Percentiles rank a stretch among this genome's conserved stretches.
These are phyloP conservation scores for Aphodius granarius DNA, from an alignment of 2,888 invertebrate genomes.

Conservation along the genomic window DNA sequence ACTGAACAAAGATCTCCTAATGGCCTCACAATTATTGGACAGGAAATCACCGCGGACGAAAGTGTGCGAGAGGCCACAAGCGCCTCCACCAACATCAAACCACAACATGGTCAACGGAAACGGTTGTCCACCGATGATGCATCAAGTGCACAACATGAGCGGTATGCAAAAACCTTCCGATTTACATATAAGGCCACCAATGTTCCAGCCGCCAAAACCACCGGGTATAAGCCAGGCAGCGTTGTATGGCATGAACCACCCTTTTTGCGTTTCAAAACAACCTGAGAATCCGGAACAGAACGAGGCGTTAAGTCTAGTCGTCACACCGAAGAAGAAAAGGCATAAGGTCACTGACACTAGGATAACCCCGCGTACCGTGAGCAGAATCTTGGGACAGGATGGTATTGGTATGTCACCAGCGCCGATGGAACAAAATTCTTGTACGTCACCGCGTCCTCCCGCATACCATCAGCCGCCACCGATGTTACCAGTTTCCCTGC, in stretches of 20 bases:
- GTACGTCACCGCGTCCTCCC: slow-evolving; percentile 61
- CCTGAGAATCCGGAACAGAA: slow-evolving; percentile 78
- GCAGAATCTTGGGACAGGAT: slow-evolving; percentile 80
- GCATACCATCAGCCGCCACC: slow-evolving; percentile 79
- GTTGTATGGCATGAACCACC: slow-evolving; percentile 62
- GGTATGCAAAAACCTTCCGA: slow-evolving; percentile 51
- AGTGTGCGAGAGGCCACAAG: slow-evolving; percentile 63
- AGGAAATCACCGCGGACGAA: slow-evolving; percentile 82
- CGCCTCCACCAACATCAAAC: slow-evolving; percentile 46
- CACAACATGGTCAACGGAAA: slow-evolving; percentile 56
- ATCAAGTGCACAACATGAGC: slow-evolving; percentile 50
- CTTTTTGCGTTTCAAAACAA: slow-evolving; percentile 62
- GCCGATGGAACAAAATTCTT: slow-evolving; percentile 62
- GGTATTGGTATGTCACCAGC: slow-evolving; percentile 72
- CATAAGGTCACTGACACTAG: slow-evolving; percentile 96
- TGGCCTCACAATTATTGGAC: slow-evolving; percentile 80
- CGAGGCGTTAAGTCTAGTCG: slow-evolving; percentile 92
- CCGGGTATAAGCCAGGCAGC: slow-evolving; percentile 62
- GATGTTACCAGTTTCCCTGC: slow-evolving; percentile 85
- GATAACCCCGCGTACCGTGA: slow-evolving; percentile 88
- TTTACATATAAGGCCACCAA: slow-evolving; percentile 70
- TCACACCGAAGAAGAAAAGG: slow-evolving; percentile 93
- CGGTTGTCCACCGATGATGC: slow-evolving; percentile 58
- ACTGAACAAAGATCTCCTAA: slow-evolving; percentile 79
- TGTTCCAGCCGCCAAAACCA: slow-evolving; percentile 86